Evolutionary conservation across 1,140 invertebrate species (phyloP).

Genomic region (Hermatobates lingyangjiaoensis): DNA sequence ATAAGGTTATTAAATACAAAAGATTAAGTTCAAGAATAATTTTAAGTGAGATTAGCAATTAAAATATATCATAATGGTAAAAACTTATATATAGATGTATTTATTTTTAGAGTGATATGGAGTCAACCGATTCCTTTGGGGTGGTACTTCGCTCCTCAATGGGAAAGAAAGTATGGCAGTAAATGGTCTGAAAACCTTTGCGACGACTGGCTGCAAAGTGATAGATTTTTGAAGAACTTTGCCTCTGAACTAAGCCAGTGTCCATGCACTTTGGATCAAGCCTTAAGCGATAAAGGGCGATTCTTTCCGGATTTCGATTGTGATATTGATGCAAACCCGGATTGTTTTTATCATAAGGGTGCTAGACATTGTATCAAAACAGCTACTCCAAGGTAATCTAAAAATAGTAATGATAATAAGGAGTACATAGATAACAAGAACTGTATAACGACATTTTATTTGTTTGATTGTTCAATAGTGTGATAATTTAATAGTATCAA

Average conservation of each 20-base stretch:
- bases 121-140: constrained; percentile 73
- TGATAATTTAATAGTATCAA: no score
- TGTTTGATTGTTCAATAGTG: no score
- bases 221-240: constrained; percentile 74
- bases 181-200: constrained; percentile 67
- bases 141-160: constrained; percentile 82
- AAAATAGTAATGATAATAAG: no score
- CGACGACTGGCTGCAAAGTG: constrained; percentile 71
- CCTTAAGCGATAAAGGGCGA: constrained; percentile 73
- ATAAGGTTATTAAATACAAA: no score
- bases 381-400: constrained; percentile 66
- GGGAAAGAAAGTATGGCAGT: constrained; percentile 53
- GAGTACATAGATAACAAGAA: no score
- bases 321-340: constrained; percentile 75
- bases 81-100: no score
- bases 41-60: no score
- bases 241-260: constrained; percentile 63
- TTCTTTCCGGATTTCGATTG: constrained; percentile 81
- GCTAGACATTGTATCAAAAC: constrained; percentile 83
- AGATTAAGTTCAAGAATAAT: no score
- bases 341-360: constrained; percentile 71
- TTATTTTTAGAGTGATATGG: constrained; percentile 59
- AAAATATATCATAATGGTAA: no score
- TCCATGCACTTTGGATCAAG: constrained; percentile 81
- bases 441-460: no score